Evolutionary conservation across 2,888 invertebrate species (phyloP).

Genomic region (Melipona beecheii): DNA sequence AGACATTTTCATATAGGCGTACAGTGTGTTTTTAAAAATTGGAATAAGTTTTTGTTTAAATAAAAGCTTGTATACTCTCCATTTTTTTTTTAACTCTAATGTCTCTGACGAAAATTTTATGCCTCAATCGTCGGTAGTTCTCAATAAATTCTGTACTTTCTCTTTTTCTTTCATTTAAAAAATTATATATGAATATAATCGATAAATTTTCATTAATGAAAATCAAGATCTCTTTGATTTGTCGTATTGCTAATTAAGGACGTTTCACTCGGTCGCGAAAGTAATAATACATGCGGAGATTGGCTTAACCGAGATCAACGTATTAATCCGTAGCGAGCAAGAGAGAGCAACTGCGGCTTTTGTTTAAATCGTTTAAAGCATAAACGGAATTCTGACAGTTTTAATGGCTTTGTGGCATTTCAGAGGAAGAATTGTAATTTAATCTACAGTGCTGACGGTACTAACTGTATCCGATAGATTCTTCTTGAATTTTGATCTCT

Average conservation of each 20-base stretch:
- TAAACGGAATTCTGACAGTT: conserved; percentile 6
- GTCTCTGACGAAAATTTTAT: neutral
- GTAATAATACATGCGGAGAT: conserved; percentile 20
- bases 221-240: conserved; percentile 7
- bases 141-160: too few relatives aligned
- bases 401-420: neutral
- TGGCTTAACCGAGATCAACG: conserved; percentile 25
- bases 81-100: too few relatives aligned
- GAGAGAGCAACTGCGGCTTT: neutral
- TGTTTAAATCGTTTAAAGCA: conserved; percentile 23
- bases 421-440: neutral
- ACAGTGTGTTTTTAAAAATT: too few relatives aligned
- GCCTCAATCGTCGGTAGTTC: too few relatives aligned
- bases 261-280: conserved; percentile 23
- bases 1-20: too few relatives aligned
- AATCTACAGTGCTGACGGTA: neutral
- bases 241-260: conserved; percentile 19
- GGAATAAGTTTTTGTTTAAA: too few relatives aligned
- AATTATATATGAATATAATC: too few relatives aligned
- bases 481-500: too few relatives aligned
- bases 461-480: neutral
- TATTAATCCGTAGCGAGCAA: conserved; percentile 32
- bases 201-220: conserved; percentile 21
- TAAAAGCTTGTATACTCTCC: too few relatives aligned
- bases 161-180: too few relatives aligned